A percentile compares a stretch with the other conserved stretches of the same genome.
Evolutionary conservation across 2,888 invertebrate species (phyloP).

Genomic region (Rapana venosa): DNA sequence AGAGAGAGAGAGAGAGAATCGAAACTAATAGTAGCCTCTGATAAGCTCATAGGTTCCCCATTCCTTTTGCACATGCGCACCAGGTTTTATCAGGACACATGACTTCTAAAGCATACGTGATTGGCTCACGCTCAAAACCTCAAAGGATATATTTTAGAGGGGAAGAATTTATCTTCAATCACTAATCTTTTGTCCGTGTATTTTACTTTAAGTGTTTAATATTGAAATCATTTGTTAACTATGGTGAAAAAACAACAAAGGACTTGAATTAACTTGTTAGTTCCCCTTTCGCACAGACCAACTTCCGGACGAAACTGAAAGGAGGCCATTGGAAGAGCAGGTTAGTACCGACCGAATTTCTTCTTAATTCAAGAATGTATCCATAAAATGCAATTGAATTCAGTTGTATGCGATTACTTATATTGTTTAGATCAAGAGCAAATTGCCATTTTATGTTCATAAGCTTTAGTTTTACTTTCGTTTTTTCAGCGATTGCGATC

Average conservation of each 20-base stretch:
- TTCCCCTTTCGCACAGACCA: conserved; percentile 25
- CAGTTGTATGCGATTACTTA: background rate
- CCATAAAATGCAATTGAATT: background rate
- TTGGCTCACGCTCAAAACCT: background rate
- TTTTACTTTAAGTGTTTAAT: background rate
- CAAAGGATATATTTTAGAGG: background rate
- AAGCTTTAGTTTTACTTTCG: conserved; percentile 31
- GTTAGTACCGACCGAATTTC: conserved; percentile 3
- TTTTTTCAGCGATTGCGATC: background rate
- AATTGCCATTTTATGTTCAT: background rate
- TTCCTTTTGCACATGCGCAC: background rate
- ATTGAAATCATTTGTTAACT: background rate
- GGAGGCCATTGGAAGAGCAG: conserved; percentile 36
- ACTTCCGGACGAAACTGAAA: conserved; percentile 47
- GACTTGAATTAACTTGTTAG: background rate
- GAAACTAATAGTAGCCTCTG: no score
- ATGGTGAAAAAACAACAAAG: background rate
- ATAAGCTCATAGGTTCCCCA: no score
- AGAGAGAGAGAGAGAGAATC: background rate
- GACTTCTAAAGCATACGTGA: background rate
- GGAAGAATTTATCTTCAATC: background rate
- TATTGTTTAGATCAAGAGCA: background rate
- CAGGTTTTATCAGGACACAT: background rate
- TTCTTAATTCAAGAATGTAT: background rate
- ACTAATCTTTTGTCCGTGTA: background rate